Conservation (phyloP, 2,113 vertebrate genomes). For the Triplophysa siluroides region DNA sequence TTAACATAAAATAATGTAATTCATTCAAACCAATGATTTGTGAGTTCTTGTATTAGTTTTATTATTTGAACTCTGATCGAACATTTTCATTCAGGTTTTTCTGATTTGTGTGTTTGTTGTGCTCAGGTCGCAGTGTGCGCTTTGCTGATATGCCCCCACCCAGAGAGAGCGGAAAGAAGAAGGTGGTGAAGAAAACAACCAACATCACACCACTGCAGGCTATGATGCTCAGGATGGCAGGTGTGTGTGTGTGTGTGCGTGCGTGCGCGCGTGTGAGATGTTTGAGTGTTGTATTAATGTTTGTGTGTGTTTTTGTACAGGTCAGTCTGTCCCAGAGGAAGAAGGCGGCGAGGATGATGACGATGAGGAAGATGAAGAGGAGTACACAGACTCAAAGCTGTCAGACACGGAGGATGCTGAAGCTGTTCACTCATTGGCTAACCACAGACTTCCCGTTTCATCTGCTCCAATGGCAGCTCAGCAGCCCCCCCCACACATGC, state of each 20-base stretch:
- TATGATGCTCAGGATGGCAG: conserved; percentile 99
- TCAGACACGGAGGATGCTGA: conserved; percentile 79
- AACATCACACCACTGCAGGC: conserved; percentile 95
- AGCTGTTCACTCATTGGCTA: conserved; percentile 67
- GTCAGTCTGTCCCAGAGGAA: conserved; percentile 94
- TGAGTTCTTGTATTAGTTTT: neutral
- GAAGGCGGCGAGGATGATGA: conserved; percentile 54
- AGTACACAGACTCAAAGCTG: conserved; percentile 86
- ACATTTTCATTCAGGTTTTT: neutral
- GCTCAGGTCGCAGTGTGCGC: conserved; percentile 83
- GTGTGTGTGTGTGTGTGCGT: conserved; percentile 58
- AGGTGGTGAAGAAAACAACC: conserved; percentile 90
- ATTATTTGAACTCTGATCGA: neutral
- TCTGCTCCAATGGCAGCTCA: conserved; percentile 62
- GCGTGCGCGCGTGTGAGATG: neutral
- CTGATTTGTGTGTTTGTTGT: neutral
- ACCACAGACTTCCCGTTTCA: conserved; percentile 64
- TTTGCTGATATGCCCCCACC: conserved; percentile 86
- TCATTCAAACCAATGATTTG: conserved; percentile 13
- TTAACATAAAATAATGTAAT: neutral
- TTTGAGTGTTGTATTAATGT: neutral
- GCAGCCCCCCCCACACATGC: conserved; percentile 80
- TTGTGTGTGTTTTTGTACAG: conserved; percentile 67
- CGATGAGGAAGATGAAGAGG: conserved; percentile 85
- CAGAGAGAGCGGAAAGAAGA: conserved; percentile 78